Evolutionary conservation across 2,888 invertebrate genomes (phyloP), one percentile per base, ranked within the genome.

Genomic region (Hyppa rectilinea): DNA sequence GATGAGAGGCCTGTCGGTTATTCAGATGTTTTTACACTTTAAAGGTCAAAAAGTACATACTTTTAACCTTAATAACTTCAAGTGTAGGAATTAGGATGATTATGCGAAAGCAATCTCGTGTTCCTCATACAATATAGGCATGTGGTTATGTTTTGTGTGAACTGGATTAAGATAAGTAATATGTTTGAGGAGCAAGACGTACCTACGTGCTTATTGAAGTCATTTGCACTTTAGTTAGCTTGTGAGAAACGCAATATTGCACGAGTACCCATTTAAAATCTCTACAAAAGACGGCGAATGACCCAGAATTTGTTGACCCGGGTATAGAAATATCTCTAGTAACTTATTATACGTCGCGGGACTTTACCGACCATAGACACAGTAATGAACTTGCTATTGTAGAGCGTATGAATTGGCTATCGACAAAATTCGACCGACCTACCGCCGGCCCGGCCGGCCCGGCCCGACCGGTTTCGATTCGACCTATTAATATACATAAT

Each of bases 11-110:
- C 12, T 14, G 45, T 40, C n/a, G 50, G 34, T 61, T 31, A 70
- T 49, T 62, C 7, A 47, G 23, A 20, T 6, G 40, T 43, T 68
- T 43, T 23, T 12, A 26, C 26, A 17, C 43, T 50, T 55, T 71
- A 17, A 50, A 75, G 72, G 72, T n/a, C 55, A 70, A 49, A 75
- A 31, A 55, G 49, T 40, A 63, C 20, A 31, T 56, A 45, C 12
- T 60, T 64, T 50, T 50, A 56, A 71, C 78, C 60, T 78, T 76
- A 64, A 64, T 50, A 64, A 34, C 29, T n/a, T 10, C 23, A 43
- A 62, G 59, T 58, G 38, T 43, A 26, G 40, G 29, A 23, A 53
- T 59, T 55, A 62, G 59, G 47, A 43, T 55, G 53, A 75, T 47
- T 56, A 64, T 55, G 36, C 36, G 9, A 49, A 72, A 78, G 26